Evolutionary conservation across 2,113 vertebrate genomes (phyloP).

Genomic region (Ptilonorhynchus violaceus): DNA sequence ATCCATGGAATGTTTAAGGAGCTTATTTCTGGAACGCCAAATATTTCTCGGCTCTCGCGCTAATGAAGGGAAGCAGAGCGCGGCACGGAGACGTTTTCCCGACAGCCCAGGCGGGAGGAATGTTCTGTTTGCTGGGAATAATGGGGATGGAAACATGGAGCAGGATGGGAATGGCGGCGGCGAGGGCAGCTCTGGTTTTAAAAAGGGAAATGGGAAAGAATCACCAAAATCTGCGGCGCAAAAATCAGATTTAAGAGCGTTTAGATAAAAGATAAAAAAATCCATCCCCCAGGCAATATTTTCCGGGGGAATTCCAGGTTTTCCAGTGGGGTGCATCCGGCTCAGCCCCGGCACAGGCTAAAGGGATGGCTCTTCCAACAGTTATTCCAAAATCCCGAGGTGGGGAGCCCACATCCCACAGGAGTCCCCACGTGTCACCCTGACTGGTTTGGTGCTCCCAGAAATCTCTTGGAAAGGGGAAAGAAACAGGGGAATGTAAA

Average conservation of each 20-base stretch:
- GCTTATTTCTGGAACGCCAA: background rate
- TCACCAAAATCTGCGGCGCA: fast-evolving
- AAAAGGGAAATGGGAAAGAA: background rate
- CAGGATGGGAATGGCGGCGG: background rate
- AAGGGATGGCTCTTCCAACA: background rate
- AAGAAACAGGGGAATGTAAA: background rate
- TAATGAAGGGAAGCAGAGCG: constrained; percentile 16
- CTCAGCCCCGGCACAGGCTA: background rate
- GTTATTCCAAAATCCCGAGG: background rate
- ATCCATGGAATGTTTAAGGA: background rate
- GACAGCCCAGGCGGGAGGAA: background rate
- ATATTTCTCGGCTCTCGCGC: background rate
- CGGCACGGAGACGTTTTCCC: background rate
- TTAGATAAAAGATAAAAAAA: background rate
- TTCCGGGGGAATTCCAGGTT: background rate
- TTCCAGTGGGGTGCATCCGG: background rate
- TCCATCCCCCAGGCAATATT: background rate
- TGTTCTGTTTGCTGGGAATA: background rate
- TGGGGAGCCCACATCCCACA: background rate
- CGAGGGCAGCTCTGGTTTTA: background rate
- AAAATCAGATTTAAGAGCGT: background rate
- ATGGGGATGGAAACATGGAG: background rate
- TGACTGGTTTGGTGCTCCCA: background rate
- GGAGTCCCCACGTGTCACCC: background rate
- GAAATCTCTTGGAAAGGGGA: background rate